These are phyloP conservation scores for Pediacus dermestoides DNA, from an alignment of 2,888 invertebrate species.

Conservation along the genomic window DNA sequence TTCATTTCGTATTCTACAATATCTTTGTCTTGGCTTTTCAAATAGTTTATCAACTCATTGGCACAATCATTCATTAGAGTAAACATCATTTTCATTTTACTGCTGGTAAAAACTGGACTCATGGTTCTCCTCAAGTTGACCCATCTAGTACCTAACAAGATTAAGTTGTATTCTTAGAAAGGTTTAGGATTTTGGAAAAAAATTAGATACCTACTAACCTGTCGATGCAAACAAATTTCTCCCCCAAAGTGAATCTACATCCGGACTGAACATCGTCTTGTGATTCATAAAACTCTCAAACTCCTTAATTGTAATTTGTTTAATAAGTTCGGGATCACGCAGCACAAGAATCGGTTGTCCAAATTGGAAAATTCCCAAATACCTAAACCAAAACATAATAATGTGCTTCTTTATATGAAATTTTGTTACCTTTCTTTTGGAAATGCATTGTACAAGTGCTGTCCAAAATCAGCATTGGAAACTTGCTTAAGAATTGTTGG, in stretches of 20 bases:
- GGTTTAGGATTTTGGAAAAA: no score
- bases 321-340: slow-evolving; percentile 56
- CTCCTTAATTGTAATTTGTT: slow-evolving; percentile 55
- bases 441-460: slow-evolving; percentile 15
- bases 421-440: slow-evolving; percentile 20
- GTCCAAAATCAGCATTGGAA: slow-evolving; percentile 8
- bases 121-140: slow-evolving; percentile 47
- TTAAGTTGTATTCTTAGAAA: slow-evolving; percentile 30
- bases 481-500: slow-evolving; percentile 10
- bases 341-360: slow-evolving; percentile 50
- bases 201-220: no score
- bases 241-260: slow-evolving; percentile 51
- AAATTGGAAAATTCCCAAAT: slow-evolving; percentile 29
- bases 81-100: slow-evolving; percentile 41
- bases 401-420: no score
- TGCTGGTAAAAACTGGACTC: slow-evolving; percentile 43
- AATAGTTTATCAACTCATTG: slow-evolving; percentile 26
- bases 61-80: slow-evolving; percentile 32
- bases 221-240: slow-evolving; percentile 37
- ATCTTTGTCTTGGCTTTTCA: slow-evolving; percentile 22
- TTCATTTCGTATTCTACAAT: slow-evolving; percentile 18
- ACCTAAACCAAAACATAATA: slow-evolving; percentile 19
- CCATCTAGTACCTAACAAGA: slow-evolving; percentile 36
- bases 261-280: slow-evolving; percentile 27
- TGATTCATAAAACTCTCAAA: slow-evolving; percentile 58